Percentiles rank a stretch among this genome's conserved stretches.
Evolutionary conservation across 2,888 invertebrate genomes (phyloP).

Genomic region (Xestoiulus laeticollis): DNA sequence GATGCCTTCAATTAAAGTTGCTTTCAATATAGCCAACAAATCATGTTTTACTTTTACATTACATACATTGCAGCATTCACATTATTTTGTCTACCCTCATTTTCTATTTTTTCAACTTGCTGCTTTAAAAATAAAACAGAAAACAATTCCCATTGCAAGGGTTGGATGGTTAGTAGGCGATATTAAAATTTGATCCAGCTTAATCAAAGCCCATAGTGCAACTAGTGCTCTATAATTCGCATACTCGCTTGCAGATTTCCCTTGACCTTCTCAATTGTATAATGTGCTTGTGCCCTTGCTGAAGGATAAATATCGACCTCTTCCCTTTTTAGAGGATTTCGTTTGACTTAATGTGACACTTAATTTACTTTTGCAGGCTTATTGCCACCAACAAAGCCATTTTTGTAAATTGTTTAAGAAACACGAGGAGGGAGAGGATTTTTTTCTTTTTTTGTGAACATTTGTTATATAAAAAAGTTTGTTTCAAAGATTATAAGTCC

Average conservation of each 20-base stretch:
- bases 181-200: background rate
- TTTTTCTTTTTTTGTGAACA: background rate
- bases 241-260: background rate
- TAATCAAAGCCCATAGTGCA: constrained; percentile 7
- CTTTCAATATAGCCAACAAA: no score
- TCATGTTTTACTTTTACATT: no score
- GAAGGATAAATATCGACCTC: constrained; percentile 16
- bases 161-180: background rate
- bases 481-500: background rate
- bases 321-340: background rate
- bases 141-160: no score
- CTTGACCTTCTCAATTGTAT: constrained; percentile 22
- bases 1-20: no score
- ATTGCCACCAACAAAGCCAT: background rate
- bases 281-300: background rate
- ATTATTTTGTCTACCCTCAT: background rate
- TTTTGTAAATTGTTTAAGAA: background rate
- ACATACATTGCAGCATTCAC: background rate
- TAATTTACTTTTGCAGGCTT: background rate
- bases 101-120: no score
- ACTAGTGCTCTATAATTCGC: background rate
- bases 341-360: background rate
- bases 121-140: no score
- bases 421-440: background rate
- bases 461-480: background rate